These are phyloP conservation scores for Graphium colonna DNA, from an alignment of 2,888 invertebrate species.

Conservation along the genomic window DNA sequence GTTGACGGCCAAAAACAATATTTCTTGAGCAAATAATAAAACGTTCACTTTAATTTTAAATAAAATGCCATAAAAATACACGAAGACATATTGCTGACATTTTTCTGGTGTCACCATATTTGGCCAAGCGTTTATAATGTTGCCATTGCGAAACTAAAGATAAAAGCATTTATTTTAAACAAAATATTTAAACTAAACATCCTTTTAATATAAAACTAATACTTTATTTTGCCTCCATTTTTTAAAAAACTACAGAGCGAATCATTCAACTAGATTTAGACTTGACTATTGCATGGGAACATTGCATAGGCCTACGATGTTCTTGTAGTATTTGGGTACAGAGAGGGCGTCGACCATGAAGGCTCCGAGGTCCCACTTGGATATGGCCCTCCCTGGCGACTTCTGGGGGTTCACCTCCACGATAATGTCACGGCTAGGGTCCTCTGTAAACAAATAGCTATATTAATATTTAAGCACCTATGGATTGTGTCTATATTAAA, in stretches of 20 bases:
- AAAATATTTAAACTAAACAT: too few species aligned
- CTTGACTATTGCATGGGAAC: constrained; percentile 39
- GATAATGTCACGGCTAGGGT: constrained; percentile 78
- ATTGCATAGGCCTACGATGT: constrained; percentile 61
- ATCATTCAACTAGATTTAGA: not conserved
- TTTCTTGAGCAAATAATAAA: too few species aligned
- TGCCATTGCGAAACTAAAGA: too few species aligned
- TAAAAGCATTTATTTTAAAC: too few species aligned
- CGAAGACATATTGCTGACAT: not conserved
- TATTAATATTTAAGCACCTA: too few species aligned
- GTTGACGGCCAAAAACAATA: too few species aligned
- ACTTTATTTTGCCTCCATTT: not conserved
- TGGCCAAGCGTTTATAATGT: not conserved
- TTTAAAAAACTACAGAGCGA: not conserved
- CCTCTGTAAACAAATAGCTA: constrained; percentile 73
- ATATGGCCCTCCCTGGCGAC: constrained; percentile 84
- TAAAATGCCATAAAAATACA: too few species aligned
- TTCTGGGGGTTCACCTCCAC: constrained; percentile 82
- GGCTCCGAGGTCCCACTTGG: constrained; percentile 87
- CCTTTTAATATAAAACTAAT: not conserved
- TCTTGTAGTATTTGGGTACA: constrained; percentile 83
- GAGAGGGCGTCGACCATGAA: constrained; percentile 86
- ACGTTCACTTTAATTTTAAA: too few species aligned
- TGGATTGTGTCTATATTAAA: too few species aligned
- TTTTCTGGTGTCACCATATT: not conserved